A percentile compares a stretch with the other conserved stretches of the same genome.
Conservation (phyloP, 2,113 vertebrate species). For the Amia ocellicauda region DNA sequence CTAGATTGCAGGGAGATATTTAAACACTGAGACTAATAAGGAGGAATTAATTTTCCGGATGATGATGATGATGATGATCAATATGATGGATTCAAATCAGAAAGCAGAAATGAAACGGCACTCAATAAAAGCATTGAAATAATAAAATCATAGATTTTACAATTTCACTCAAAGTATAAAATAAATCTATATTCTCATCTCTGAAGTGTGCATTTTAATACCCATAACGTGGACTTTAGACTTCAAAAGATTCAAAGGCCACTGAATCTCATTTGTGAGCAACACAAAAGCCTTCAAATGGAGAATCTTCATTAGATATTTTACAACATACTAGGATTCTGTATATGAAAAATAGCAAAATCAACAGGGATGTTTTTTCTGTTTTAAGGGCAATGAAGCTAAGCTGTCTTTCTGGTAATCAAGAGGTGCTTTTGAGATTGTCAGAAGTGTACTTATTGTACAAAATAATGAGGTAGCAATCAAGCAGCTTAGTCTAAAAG, state of each 20-base stretch:
- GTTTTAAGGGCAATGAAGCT: too few relatives aligned
- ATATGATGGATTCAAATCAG: not conserved
- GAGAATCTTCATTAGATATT: not conserved
- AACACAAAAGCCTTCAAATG: not conserved
- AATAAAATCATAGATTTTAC: not conserved
- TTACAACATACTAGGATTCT: not conserved
- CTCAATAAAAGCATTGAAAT: not conserved
- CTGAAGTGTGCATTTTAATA: not conserved
- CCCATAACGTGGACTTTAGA: not conserved
- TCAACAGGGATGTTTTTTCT: too few relatives aligned
- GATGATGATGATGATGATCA: not conserved
- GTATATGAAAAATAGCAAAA: too few relatives aligned
- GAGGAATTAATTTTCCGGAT: not conserved
- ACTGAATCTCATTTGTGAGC: not conserved
- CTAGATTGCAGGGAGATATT: constrained; percentile 53
- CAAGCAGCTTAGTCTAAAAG: not conserved
- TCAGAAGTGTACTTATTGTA: not conserved
- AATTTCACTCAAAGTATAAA: not conserved
- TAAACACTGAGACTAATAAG: constrained; percentile 16
- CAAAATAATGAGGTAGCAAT: not conserved
- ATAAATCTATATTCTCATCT: constrained; percentile 1
- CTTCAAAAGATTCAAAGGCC: not conserved
- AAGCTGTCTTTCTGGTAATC: not conserved
- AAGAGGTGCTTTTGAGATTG: not conserved
- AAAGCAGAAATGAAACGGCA: not conserved